phyloP scores from a whole-genome alignment of 2,888 invertebrate species.

The Chaetogeoica ovagalla region DNA sequence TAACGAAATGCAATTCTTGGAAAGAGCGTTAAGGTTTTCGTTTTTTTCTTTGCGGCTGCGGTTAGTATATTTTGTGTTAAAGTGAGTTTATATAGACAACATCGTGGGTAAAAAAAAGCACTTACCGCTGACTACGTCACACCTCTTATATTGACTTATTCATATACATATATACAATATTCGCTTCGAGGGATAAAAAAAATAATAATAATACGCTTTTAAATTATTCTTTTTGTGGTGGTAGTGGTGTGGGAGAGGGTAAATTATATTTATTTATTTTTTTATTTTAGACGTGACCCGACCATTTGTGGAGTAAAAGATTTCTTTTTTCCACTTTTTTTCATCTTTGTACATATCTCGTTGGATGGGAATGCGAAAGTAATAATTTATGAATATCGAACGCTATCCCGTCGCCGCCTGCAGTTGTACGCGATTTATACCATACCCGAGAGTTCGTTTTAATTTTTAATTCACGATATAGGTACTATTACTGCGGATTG shows the following conservation, averaged over 20 bases:
- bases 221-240: slow-evolving; percentile 52
- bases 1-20: neutral
- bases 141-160: slow-evolving; percentile 48
- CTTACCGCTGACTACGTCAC: slow-evolving; percentile 29
- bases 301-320: slow-evolving; percentile 22
- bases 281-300: slow-evolving; percentile 26
- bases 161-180: slow-evolving; percentile 42
- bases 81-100: neutral
- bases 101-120: slow-evolving; percentile 29
- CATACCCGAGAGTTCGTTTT: neutral
- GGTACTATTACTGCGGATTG: slow-evolving; percentile 2
- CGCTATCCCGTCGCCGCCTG: neutral
- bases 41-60: neutral
- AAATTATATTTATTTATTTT: neutral
- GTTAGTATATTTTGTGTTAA: slow-evolving; percentile 15
- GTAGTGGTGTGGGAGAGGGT: neutral
- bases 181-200: slow-evolving; percentile 18
- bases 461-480: slow-evolving; percentile 37
- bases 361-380: neutral
- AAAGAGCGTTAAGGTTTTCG: neutral
- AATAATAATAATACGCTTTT: slow-evolving; percentile 40
- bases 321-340: neutral
- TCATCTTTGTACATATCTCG: slow-evolving; percentile 13
- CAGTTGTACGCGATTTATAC: neutral
- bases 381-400: slow-evolving; percentile 46